Evolutionary conservation across 2,797 vertebrate genomes (phyloP), one percentile per base, ranked within the genome.

Genomic region (Phyllotis vaccarum): DNA sequence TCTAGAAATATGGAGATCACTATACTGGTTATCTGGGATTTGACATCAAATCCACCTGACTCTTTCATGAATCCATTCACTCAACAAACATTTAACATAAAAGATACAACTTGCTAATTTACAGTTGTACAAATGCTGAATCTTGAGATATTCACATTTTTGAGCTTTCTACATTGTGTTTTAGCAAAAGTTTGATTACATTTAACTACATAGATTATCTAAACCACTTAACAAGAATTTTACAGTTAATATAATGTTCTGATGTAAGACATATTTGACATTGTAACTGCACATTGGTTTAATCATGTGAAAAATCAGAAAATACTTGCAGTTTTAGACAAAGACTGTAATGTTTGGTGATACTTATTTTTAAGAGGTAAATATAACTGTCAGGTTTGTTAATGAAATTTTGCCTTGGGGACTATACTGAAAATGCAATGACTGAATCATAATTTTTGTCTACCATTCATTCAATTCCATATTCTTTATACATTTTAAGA

Each of bases 401-500:
- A 88, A 95, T 91, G 49, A 96, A 96, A 91, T 82, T 95, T 78
- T 95, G 29, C 62, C 64, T 90, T 80, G 22, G 74, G 90, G 46
- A 90, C 75, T 92, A 80, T 81, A 34, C 24, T 91, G 76, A 96
- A 97, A 93, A 80, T 12, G 0, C 27, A 27, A 24, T 27, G 21
- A 70, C 21, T 93, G 74, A 82, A 91, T 56, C 34, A 62, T 64
- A 14, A 64, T 85, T 31, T 93, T 40, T 83, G 17, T 78, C 9
- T 52, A 37, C 16, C 22, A 1, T 89, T 89, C 91, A 94, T 43
- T 95, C 46, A 52, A 29, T 76, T 90, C 37, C 46, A 92, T 85
- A 82, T 89, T 90, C 92, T 95, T 90, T 94, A 66, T 88, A 72
- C 91, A 72, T 91, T 89, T 54, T 94, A 91, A 87, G 89, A 97